phyloP scores from a whole-genome alignment of 2,888 invertebrate species.

The Petrolisthes cinctipes region DNA sequence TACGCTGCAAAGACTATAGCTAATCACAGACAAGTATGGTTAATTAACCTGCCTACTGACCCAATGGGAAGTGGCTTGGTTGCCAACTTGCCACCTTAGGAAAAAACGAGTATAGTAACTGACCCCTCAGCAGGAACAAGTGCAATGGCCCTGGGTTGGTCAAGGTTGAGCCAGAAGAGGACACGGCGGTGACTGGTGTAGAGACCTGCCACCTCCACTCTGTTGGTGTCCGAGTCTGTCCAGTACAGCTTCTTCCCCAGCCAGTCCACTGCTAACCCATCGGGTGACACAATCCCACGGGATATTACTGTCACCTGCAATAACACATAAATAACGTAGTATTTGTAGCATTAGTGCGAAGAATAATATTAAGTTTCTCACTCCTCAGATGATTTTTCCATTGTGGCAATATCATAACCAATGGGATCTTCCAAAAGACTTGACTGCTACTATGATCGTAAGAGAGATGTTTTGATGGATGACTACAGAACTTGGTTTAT shows the following conservation, averaged over 20 bases:
- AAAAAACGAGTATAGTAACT: neutral
- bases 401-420: neutral
- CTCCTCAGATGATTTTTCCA: neutral
- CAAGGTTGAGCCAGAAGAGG: constrained; percentile 61
- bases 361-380: neutral
- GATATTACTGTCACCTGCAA: constrained; percentile 55
- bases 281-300: constrained; percentile 56
- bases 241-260: constrained; percentile 56
- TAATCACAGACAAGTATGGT: too few relatives aligned
- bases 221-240: constrained; percentile 58
- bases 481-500: neutral
- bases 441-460: neutral
- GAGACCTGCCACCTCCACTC: constrained; percentile 60
- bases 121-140: constrained; percentile 63
- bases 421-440: neutral
- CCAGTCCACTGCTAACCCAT: constrained; percentile 62
- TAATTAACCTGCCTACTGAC: too few relatives aligned
- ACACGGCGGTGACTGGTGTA: constrained; percentile 51
- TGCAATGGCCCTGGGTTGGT: constrained; percentile 59
- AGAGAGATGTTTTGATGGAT: neutral
- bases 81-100: too few relatives aligned
- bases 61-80: too few relatives aligned
- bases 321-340: neutral
- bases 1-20: too few relatives aligned
- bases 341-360: neutral